Percentiles rank a stretch among this genome's conserved stretches.
Conservation (phyloP, 2,113 vertebrate genomes). For the Vidua chalybeata region DNA sequence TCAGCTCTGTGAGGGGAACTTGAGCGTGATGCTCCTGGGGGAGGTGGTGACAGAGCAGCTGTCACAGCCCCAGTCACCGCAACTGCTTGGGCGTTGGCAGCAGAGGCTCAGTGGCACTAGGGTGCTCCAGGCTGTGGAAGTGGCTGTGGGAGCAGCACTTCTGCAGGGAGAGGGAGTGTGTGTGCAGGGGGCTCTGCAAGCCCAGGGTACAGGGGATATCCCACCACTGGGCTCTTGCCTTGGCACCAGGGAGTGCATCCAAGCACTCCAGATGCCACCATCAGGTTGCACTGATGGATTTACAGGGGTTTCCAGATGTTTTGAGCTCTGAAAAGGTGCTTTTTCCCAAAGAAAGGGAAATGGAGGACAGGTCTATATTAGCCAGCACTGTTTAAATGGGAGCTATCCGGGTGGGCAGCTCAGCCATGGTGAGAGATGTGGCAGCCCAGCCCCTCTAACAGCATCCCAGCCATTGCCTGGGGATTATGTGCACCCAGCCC, state of each 20-base stretch:
- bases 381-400: neutral
- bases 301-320: neutral
- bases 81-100: neutral
- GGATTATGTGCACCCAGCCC: neutral
- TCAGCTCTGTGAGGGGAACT: neutral
- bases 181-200: neutral
- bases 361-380: neutral
- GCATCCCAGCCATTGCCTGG: neutral
- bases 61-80: neutral
- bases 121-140: accelerated
- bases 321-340: neutral
- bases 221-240: too few relatives aligned
- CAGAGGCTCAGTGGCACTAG: accelerated
- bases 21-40: neutral
- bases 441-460: neutral
- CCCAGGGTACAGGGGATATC: accelerated
- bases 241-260: accelerated
- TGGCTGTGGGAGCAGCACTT: accelerated
- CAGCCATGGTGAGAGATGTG: accelerated
- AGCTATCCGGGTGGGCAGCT: neutral
- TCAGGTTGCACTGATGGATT: neutral
- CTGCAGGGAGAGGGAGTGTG: accelerated
- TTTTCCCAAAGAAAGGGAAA: neutral
- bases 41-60: neutral
- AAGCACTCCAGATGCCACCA: accelerated